Evolutionary conservation across 2,113 vertebrate species (phyloP).

Genomic region (Engystomops pustulosus): DNA sequence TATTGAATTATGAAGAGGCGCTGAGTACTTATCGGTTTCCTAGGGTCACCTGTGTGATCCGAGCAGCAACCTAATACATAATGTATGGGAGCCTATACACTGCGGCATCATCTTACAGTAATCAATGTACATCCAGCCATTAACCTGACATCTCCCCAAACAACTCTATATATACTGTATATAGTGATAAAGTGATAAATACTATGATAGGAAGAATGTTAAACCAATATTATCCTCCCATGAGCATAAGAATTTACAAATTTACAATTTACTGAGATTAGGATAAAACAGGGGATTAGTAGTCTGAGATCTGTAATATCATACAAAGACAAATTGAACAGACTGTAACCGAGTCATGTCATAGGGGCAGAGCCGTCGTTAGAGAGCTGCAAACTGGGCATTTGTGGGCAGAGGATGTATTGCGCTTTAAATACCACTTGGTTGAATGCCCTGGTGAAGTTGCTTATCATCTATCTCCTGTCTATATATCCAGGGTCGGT

Average conservation of each 20-base stretch:
- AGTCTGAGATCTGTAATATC: too few relatives aligned
- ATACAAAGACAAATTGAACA: too few relatives aligned
- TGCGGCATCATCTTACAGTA: neutral
- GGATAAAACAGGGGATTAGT: neutral
- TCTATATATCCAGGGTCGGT: too few relatives aligned
- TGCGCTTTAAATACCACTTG: too few relatives aligned
- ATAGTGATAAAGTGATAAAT: neutral
- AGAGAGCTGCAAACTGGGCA: too few relatives aligned
- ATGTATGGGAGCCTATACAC: neutral
- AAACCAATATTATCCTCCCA: neutral
- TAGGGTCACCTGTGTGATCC: neutral
- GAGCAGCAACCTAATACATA: neutral
- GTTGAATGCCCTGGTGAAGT: too few relatives aligned
- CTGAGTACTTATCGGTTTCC: neutral
- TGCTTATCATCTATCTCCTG: too few relatives aligned
- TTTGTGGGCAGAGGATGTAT: too few relatives aligned
- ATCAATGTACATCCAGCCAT: neutral
- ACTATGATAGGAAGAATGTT: neutral
- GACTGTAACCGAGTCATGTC: too few relatives aligned
- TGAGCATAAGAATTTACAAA: neutral
- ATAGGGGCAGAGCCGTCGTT: too few relatives aligned
- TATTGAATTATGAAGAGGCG: neutral
- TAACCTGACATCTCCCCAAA: neutral
- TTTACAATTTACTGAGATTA: neutral
- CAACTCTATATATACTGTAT: neutral